phyloP scores from a whole-genome alignment of 2,888 invertebrate genomes.

The Leptura quadrifasciata region DNA sequence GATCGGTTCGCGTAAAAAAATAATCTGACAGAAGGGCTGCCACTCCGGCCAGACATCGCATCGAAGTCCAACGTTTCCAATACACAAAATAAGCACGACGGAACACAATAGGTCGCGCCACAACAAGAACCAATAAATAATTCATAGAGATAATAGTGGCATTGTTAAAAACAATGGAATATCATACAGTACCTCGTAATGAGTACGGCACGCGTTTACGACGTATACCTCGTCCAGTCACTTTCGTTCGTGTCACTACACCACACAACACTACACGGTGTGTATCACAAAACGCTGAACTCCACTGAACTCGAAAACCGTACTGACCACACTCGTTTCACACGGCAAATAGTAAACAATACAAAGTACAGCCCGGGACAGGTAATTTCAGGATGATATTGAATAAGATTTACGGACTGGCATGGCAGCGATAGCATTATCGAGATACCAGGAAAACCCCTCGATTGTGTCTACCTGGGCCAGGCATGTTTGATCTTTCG shows the following conservation, averaged over 20 bases:
- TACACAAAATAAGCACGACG: background rate
- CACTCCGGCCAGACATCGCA: conserved; percentile 1
- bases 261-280: conserved; percentile 22
- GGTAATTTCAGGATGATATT: conserved; percentile 40
- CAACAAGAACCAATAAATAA: conserved; percentile 11
- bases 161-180: conserved; percentile 33
- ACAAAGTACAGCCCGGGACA: conserved; percentile 29
- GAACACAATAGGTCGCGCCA: background rate
- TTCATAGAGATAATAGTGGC: conserved; percentile 23
- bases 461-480: conserved; percentile 36
- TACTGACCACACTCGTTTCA: conserved; percentile 16
- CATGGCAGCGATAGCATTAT: conserved; percentile 30
- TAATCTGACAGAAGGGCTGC: background rate
- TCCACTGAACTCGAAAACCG: conserved; percentile 4
- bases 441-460: conserved; percentile 42
- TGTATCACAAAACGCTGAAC: conserved; percentile 12
- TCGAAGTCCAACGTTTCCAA: background rate
- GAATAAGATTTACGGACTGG: conserved; percentile 26
- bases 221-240: background rate
- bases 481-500: conserved; percentile 21
- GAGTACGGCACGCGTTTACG: conserved; percentile 21
- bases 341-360: conserved; percentile 20
- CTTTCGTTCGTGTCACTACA: conserved; percentile 15
- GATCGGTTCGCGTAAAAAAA: background rate
- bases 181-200: conserved; percentile 14